Conservation (phyloP, 2,797 vertebrate species). For the Acipenser oxyrinchus region DNA sequence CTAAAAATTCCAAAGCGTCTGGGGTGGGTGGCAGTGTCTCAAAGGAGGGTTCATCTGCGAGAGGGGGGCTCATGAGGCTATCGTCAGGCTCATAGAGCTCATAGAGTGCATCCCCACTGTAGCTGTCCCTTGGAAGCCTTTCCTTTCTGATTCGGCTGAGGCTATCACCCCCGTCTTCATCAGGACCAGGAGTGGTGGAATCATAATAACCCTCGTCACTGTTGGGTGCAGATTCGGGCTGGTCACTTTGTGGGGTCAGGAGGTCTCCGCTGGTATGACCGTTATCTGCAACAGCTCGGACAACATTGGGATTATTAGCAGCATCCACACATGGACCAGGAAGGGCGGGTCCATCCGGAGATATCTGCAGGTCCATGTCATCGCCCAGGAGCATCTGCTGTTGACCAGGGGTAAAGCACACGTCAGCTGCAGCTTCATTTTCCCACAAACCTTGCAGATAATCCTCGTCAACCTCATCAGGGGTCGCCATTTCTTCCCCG, state of each 20-base stretch:
- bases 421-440: constrained; percentile 41
- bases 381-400: constrained; percentile 36
- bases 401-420: constrained; percentile 48
- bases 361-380: constrained; percentile 34
- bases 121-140: constrained; percentile 86
- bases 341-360: constrained; percentile 31
- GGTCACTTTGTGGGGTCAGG: constrained; percentile 87
- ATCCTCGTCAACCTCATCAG: constrained; percentile 74
- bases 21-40: constrained; percentile 54
- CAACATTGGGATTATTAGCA: constrained; percentile 43
- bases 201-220: constrained; percentile 94
- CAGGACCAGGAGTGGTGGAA: constrained; percentile 84
- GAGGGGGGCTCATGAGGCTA: constrained; percentile 74
- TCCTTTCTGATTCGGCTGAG: constrained; percentile 57
- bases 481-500: constrained; percentile 93
- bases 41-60: constrained; percentile 61
- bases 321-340: constrained; percentile 46
- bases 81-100: constrained; percentile 88
- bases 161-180: constrained; percentile 76
- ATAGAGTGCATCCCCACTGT: constrained; percentile 93
- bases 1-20: constrained; percentile 61
- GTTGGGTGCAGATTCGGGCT: constrained; percentile 87
- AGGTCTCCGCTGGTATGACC: constrained; percentile 57
- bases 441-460: constrained; percentile 67
- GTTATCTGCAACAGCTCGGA: constrained; percentile 41